Evolutionary conservation across 2,888 invertebrate species (phyloP).

Genomic region (Drosophila mimica): DNA sequence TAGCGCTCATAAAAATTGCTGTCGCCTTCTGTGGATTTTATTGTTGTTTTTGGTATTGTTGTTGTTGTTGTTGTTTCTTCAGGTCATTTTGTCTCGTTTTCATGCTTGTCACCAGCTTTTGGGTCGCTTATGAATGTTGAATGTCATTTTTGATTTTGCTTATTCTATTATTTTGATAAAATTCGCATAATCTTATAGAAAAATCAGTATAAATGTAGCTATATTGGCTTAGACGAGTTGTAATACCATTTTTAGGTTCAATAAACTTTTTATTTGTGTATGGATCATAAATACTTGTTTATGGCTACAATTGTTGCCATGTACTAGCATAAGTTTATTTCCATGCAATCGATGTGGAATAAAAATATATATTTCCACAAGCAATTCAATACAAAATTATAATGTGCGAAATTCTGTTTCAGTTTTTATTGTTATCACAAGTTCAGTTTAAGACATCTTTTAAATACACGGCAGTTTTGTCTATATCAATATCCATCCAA

Average conservation of each 20-base stretch:
- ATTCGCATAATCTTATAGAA: slow-evolving; percentile 38
- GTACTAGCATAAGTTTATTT: slow-evolving; percentile 38
- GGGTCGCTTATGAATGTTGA: slow-evolving; percentile 71
- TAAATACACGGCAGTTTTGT: background rate
- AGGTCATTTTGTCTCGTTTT: slow-evolving; percentile 39
- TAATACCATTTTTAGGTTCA: slow-evolving; percentile 45
- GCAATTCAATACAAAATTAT: background rate
- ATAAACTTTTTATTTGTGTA: slow-evolving; percentile 36
- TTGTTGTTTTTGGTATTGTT: slow-evolving; percentile 8
- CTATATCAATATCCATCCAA: too few relatives aligned
- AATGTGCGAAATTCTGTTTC: background rate
- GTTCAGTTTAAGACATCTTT: background rate
- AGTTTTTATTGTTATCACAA: background rate
- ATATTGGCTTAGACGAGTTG: slow-evolving; percentile 36
- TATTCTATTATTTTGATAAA: slow-evolving; percentile 56
- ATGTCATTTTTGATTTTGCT: slow-evolving; percentile 64
- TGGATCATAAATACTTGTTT: slow-evolving; percentile 43
- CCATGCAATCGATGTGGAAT: slow-evolving; percentile 4
- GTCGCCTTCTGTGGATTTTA: slow-evolving; percentile 43
- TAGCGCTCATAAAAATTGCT: slow-evolving; percentile 63
- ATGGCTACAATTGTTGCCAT: slow-evolving; percentile 22
- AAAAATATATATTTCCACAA: background rate
- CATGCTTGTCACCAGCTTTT: slow-evolving; percentile 54
- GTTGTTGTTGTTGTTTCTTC: slow-evolving; percentile 1
- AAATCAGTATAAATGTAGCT: slow-evolving; percentile 8